Conservation (phyloP, 2,113 vertebrate genomes). For the Silurus asotus region DNA sequence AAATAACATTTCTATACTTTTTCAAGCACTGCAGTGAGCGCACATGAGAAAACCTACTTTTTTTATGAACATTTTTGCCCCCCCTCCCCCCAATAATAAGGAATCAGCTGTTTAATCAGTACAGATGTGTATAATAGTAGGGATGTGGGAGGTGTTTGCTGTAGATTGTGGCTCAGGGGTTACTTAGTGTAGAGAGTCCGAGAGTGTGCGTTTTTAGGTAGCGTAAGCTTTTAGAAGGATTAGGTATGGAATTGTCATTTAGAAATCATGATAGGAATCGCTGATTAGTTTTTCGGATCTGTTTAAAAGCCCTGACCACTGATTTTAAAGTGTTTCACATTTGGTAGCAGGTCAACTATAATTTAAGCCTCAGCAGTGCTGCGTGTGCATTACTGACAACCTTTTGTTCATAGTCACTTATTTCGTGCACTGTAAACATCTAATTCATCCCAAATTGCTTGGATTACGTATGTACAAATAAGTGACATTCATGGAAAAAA, state of each 20-base stretch:
- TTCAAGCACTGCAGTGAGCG: background rate
- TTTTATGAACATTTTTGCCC: background rate
- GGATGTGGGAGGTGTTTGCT: background rate
- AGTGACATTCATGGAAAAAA: background rate
- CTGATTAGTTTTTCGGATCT: background rate
- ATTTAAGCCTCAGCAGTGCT: background rate
- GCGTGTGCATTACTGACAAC: background rate
- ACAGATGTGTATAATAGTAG: background rate
- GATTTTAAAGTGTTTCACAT: background rate
- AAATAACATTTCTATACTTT: constrained; percentile 17
- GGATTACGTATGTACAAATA: background rate
- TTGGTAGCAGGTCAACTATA: background rate
- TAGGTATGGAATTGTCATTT: background rate
- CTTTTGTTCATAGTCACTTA: background rate
- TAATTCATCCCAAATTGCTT: too few species aligned
- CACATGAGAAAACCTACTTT: background rate
- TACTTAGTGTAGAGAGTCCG: background rate
- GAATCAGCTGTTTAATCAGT: background rate
- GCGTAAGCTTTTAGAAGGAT: background rate
- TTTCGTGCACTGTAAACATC: background rate
- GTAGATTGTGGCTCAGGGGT: constrained; percentile 3
- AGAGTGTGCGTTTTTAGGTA: background rate
- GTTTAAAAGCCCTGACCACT: background rate
- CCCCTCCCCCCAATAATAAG: background rate
- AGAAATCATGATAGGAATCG: background rate